These are phyloP conservation scores for Cataglyphis cursor DNA, from an alignment of 2,888 invertebrate genomes.

Conservation along the genomic window DNA sequence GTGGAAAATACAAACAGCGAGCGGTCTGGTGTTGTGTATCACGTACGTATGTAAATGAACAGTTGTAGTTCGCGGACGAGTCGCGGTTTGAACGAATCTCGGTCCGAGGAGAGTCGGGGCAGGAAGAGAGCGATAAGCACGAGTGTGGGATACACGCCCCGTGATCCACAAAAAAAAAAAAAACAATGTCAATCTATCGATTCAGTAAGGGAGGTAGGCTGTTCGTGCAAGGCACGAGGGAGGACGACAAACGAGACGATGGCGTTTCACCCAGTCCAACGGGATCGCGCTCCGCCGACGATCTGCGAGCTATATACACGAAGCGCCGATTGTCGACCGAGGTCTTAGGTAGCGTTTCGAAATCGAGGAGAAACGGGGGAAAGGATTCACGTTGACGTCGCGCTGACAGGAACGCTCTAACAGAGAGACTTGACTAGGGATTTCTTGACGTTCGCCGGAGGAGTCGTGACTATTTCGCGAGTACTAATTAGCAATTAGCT, in stretches of 20 bases:
- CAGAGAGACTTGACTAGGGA: background rate
- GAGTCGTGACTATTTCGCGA: conserved; percentile 17
- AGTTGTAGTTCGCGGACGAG: conserved; percentile 33
- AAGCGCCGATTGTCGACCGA: conserved; percentile 94
- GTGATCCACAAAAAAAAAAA: conserved; percentile 51
- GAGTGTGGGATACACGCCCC: background rate
- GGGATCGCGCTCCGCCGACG: conserved; percentile 83
- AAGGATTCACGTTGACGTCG: conserved; percentile 67
- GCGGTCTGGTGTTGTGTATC: background rate
- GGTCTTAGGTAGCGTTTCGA: conserved; percentile 89
- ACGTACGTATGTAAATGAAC: conserved; percentile 36
- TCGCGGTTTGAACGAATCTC: conserved; percentile 1
- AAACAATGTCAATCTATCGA: conserved; percentile 91
- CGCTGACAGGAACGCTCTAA: background rate
- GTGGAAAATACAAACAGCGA: conserved; percentile 3
- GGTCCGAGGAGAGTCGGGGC: background rate
- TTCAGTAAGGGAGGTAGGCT: conserved; percentile 93
- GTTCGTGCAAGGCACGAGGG: conserved; percentile 92
- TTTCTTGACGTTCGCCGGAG: background rate
- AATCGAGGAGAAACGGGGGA: conserved; percentile 49
- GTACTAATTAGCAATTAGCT: conserved; percentile 22
- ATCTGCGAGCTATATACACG: conserved; percentile 93
- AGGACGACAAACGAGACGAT: conserved; percentile 88
- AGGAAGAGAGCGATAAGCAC: background rate
- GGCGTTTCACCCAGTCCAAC: conserved; percentile 79